These are phyloP conservation scores for Tanypteryx hageni DNA, from an alignment of 2,888 invertebrate species.

Conservation along the genomic window DNA sequence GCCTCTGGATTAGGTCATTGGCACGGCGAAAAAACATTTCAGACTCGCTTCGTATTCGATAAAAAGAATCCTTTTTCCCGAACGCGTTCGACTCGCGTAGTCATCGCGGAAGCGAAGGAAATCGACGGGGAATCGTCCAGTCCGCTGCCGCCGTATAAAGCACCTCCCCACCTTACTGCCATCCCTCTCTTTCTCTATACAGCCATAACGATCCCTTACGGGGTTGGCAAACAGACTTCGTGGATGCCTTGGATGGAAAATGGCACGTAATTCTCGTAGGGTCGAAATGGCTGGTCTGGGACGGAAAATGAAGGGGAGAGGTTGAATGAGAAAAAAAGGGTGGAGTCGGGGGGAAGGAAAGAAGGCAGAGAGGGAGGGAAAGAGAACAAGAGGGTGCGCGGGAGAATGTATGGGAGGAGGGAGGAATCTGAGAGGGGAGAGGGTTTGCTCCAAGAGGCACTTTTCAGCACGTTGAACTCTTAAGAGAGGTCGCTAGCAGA, in stretches of 20 bases:
- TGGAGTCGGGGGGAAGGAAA: too few relatives aligned
- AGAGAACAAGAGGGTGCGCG: not conserved
- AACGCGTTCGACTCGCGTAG: too few relatives aligned
- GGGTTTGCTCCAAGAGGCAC: not conserved
- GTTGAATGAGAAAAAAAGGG: not conserved
- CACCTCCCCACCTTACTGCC: not conserved
- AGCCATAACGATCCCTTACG: not conserved
- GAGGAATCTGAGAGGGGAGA: not conserved
- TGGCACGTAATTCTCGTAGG: slow-evolving; percentile 3
- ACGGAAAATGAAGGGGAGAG: not conserved
- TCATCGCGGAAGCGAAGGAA: too few relatives aligned
- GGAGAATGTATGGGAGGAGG: not conserved
- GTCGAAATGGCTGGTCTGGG: not conserved
- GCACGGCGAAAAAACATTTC: too few relatives aligned
- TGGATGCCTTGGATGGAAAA: not conserved
- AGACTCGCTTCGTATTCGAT: too few relatives aligned
- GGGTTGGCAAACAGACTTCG: slow-evolving; percentile 28
- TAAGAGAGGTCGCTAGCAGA: too few relatives aligned
- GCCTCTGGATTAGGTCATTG: too few relatives aligned
- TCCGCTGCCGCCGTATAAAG: too few relatives aligned
- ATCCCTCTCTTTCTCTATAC: not conserved
- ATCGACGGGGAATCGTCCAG: too few relatives aligned
- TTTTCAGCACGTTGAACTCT: too few relatives aligned
- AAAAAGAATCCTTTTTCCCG: too few relatives aligned
- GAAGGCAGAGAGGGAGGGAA: not conserved